Conservation (phyloP, 2,888 invertebrate genomes). For the Cephalotes varians region DNA sequence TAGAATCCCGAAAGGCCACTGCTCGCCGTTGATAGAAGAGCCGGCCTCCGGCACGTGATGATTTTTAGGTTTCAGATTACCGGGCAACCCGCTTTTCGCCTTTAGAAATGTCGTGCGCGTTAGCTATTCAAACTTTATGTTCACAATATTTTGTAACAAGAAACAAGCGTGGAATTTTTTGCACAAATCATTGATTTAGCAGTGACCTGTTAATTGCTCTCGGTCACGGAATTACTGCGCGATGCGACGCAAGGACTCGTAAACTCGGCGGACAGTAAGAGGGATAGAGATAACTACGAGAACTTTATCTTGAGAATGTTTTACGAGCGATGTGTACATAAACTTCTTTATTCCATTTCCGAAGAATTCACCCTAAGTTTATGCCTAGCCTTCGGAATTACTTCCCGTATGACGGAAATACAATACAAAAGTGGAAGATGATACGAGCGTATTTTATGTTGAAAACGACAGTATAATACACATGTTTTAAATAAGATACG, state of each 20-base stretch:
- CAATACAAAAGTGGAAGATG: not conserved
- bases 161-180: not conserved
- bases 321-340: conserved; percentile 44
- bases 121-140: not conserved
- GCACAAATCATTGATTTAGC: not conserved
- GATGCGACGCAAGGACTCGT: not conserved
- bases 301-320: conserved; percentile 30
- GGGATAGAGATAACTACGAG: not conserved
- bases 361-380: conserved; percentile 14
- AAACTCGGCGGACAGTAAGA: not conserved
- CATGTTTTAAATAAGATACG: not conserved
- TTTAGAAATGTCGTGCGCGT: conserved; percentile 3
- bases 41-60: not conserved
- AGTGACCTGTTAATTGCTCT: not conserved
- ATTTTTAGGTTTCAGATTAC: conserved; percentile 9
- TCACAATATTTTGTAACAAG: not conserved
- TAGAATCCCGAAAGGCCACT: conserved; percentile 28
- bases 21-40: not conserved
- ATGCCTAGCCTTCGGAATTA: conserved; percentile 23
- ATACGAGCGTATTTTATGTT: conserved; percentile 31
- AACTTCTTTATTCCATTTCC: conserved; percentile 46
- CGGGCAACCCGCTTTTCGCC: not conserved
- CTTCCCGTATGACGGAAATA: conserved; percentile 9
- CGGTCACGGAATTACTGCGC: conserved; percentile 1
- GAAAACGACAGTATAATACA: not conserved